Percentiles rank a stretch among this genome's conserved stretches.
These are phyloP conservation scores for Pelodytes ibericus DNA, from an alignment of 2,797 vertebrate genomes.

Conservation along the genomic window DNA sequence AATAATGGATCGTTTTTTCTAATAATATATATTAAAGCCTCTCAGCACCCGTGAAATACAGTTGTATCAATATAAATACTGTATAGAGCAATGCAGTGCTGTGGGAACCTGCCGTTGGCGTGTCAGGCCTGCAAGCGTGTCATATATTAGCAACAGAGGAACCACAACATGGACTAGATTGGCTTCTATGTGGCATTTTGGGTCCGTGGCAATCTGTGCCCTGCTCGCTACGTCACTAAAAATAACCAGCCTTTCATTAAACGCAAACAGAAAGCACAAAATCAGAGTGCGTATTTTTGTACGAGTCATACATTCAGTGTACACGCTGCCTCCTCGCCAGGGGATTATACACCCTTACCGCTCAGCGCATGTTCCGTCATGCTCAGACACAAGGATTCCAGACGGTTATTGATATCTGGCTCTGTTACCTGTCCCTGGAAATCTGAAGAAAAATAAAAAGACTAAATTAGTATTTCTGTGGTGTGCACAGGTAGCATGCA, in stretches of 20 bases:
- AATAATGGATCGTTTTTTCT: too few relatives aligned
- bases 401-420: slow-evolving; percentile 97
- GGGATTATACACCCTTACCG: slow-evolving; percentile 74
- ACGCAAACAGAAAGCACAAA: slow-evolving; percentile 17
- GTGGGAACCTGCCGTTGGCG: too few relatives aligned
- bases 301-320: background rate
- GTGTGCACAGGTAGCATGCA: too few relatives aligned
- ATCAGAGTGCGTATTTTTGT: slow-evolving; percentile 24
- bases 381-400: slow-evolving; percentile 97
- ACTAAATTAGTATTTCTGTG: too few relatives aligned
- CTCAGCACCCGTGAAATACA: too few relatives aligned
- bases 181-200: too few relatives aligned
- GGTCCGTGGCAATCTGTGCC: background rate
- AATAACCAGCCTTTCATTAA: slow-evolving; percentile 19
- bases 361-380: slow-evolving; percentile 98
- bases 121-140: too few relatives aligned
- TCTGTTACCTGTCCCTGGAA: slow-evolving; percentile 92
- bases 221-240: background rate
- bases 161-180: too few relatives aligned
- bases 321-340: slow-evolving; percentile 32
- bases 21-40: too few relatives aligned
- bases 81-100: too few relatives aligned
- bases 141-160: too few relatives aligned
- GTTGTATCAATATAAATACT: too few relatives aligned
- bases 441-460: slow-evolving; percentile 71